Base-by-base conservation (phyloP, 1,140 invertebrate species). In the Drosophila virilis region DNA sequence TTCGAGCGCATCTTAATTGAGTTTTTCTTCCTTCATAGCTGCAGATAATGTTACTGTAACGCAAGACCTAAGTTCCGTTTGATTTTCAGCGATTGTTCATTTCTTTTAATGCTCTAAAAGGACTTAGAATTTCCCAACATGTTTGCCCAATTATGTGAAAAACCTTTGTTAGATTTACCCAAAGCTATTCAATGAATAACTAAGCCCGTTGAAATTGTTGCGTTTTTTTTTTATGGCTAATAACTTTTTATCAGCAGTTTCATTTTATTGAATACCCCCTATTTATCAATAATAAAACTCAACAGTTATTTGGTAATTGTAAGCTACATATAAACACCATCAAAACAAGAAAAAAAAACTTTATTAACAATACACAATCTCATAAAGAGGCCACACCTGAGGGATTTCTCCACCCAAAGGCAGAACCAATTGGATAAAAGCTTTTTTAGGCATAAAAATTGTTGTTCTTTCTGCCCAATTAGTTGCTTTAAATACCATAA, bases 401-500 rank as follows among this genome's bases (percentile, higher is more conserved):
- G 57, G 10, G 35, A 50, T 12, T 33, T 46, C 22, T 13, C 33
- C 32, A 1, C 28, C 7, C 48, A 13, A 51, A n/a, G 9, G 6
- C 12, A n/a, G 8, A 22, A 22, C 22, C 22, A 22, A 22, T 22
- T 22, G 2, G 7, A 35, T n/a, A 68, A 54, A 60, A 79, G 33
- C 46, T 68, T 65, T 65, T 76, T 50, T 15, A 37, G 45, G 13
- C 48, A 54, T 38, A 62, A 60, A 74, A 65, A 66, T 35, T 67
- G 42, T 65, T 32, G 46, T 50, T 43, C 42, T 59, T 62, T 78
- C 71, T 60, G 79, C 13, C 67, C 76, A 83, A 83, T 83, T 83
- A 83, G 55, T 65, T 50, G 55, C 76, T 83, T 64, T 76, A 83
- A 78, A 83, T 48, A 64, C 80, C 80, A 83, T 83, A 64, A 78